Evolutionary conservation across 1,140 invertebrate genomes (phyloP), one percentile per base, ranked within the genome.

Genomic region (Drosophila ananassae): DNA sequence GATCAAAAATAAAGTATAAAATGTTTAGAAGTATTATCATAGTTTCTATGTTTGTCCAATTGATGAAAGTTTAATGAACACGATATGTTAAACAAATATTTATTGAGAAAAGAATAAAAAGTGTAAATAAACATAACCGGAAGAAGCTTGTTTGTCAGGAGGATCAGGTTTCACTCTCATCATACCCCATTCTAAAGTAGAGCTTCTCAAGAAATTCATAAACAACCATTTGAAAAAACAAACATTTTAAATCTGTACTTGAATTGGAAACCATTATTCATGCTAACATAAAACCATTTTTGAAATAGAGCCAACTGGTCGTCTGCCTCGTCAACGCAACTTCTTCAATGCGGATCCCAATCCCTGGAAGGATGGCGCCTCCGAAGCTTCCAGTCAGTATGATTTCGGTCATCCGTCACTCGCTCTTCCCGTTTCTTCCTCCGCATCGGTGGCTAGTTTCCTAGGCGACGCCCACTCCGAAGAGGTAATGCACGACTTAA

Each of bases 371-470:
- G 78, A 82, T 30, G 68, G n/a, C 1, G 82, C 17, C 3, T 91
- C 90, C 0, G 90, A 82, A 1, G 56, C 47, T 6, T 91, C 89
- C 3, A 91, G 89, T 58, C 79, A 77, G 21, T 56, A 71, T 9
- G 90, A 91, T 54, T 91, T 77, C 63, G 76, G 56, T 25, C 78
- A 55, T 3, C 47, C 61, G 2, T 83, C 80, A 5, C 73, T 74
- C 2, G 54, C 69, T 22, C 32, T 74, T n/a, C 72, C 72, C 0
- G 62, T 67, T 2, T 91, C 84, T 1, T 90, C 90, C 0, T 82
- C 89, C 0, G 81, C 52, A 9, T 91, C 90, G 1, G 72, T 90
- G 8, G 51, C 66, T 25, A 91, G 90, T 34, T 62, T 90, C 13
- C n/a, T 84, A 8, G 68, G 76, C 0, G 76, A 91, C 28, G 39